Evolutionary conservation across 1,140 invertebrate species (phyloP).

Genomic region (Drosophila eugracilis): DNA sequence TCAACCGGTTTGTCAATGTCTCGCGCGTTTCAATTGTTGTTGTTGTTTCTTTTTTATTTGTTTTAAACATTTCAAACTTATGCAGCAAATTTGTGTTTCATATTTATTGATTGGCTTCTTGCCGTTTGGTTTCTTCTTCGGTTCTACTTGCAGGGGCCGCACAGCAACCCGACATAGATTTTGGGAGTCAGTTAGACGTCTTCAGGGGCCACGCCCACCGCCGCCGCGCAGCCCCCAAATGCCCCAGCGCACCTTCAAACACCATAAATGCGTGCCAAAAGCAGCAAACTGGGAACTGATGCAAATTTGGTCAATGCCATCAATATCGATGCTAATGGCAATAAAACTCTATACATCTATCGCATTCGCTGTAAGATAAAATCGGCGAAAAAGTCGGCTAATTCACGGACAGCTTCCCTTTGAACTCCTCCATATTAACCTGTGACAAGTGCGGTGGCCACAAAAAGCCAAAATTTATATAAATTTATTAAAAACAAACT

Average conservation of each 20-base stretch:
- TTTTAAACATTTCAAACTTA: constrained; percentile 45
- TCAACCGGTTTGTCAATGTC: constrained; percentile 53
- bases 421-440: background rate
- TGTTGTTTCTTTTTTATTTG: too few species aligned
- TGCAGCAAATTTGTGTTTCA: constrained; percentile 35
- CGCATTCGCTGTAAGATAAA: constrained; percentile 84
- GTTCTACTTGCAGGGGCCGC: constrained; percentile 63
- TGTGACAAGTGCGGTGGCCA: constrained; percentile 29
- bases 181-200: background rate
- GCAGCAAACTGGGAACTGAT: constrained; percentile 79
- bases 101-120: constrained; percentile 44
- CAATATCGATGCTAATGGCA: constrained; percentile 76
- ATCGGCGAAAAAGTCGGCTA: constrained; percentile 9
- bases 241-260: constrained; percentile 71
- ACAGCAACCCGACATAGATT: constrained; percentile 40
- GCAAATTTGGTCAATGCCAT: constrained; percentile 78
- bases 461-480: background rate
- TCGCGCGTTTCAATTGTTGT: constrained; percentile 8
- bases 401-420: constrained; percentile 19
- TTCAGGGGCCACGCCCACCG: constrained; percentile 5
- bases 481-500: background rate
- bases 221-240: constrained; percentile 49
- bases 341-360: constrained; percentile 82
- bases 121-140: constrained; percentile 4
- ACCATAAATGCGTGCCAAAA: constrained; percentile 84